Evolutionary conservation across 2,888 invertebrate species (phyloP), one percentile per base, ranked within the genome.

Genomic region (Orchestes rusci): DNA sequence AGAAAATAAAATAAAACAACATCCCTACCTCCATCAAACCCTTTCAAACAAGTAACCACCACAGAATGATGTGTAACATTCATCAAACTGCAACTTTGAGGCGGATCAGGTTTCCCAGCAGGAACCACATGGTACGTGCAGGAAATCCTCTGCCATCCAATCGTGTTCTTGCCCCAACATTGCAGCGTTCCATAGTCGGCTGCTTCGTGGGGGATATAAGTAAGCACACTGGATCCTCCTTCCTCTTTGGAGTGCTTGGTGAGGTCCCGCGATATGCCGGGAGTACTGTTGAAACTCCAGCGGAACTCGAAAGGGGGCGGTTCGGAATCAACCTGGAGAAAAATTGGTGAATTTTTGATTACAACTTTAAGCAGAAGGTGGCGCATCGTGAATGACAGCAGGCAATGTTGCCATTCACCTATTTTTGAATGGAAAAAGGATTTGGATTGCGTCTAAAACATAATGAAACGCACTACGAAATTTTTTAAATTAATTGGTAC

Each of bases 71-170:
- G 71, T 5, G 73, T 73, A 50, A 72, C 63, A 57, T 75, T 75
- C 39, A 65, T 57, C 37, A 70, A 61, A 27, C 59, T 60, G 61
- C 76, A 76, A 53, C 66, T 67, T 51, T 68, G 67, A 2, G 74
- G 73, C 1, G 74, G 68, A 58, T 75, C 74, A 16, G 76, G 76
- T 72, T 76, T 62, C 18, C 68, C 68, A 3, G 85, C 85, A 7
- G 85, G 84, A 36, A 84, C 74, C 42, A 87, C 79, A 59, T 82
- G 82, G 63, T 79, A 86, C 29, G 82, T 73, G 59, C 87, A 87
- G 0, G 86, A 84, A 45, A 77, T 73, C 31, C 73, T 70, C 65
- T 86, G 86, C 3, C 75, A 66, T 2, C 86, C 85, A 17, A 84
- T 77, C 5, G 76, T 73, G 65, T 87, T 87, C 33, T 73, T 72